Evolutionary conservation across 2,888 invertebrate species (phyloP).

Genomic region (Pecten maximus): DNA sequence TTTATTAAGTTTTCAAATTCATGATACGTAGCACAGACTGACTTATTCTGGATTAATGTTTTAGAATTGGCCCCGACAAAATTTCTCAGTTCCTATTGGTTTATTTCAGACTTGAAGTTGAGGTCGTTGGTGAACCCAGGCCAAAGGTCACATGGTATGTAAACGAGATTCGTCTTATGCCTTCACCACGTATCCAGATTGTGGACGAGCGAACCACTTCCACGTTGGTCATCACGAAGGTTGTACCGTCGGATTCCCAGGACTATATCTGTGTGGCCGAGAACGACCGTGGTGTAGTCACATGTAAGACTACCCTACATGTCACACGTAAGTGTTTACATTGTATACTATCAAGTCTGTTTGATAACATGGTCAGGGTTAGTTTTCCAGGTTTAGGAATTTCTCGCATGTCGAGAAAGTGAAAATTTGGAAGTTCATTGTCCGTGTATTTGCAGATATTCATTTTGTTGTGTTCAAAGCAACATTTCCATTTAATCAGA

Average conservation of each 20-base stretch:
- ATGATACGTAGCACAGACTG: no score
- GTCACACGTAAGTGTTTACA: constrained; percentile 77
- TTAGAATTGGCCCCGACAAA: no score
- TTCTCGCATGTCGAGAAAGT: no score
- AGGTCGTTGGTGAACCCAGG: constrained; percentile 77
- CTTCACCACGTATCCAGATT: constrained; percentile 81
- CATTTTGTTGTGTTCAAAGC: no score
- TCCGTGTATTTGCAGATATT: no score
- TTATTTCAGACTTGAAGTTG: constrained; percentile 74
- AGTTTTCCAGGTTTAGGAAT: background rate
- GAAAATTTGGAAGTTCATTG: no score
- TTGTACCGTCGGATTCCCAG: constrained; percentile 88
- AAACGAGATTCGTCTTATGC: constrained; percentile 86
- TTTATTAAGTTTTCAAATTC: no score
- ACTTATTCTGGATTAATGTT: no score
- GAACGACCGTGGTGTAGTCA: constrained; percentile 91
- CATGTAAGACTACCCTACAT: constrained; percentile 78
- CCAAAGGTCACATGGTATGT: constrained; percentile 83
- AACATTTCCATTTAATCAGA: no score
- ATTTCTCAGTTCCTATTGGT: background rate
- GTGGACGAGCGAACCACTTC: constrained; percentile 69
- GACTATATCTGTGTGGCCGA: constrained; percentile 85
- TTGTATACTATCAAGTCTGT: background rate
- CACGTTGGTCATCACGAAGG: constrained; percentile 75
- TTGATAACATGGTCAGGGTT: background rate